Conservation (phyloP, 2,888 invertebrate species). For the Hydraecia micacea region DNA sequence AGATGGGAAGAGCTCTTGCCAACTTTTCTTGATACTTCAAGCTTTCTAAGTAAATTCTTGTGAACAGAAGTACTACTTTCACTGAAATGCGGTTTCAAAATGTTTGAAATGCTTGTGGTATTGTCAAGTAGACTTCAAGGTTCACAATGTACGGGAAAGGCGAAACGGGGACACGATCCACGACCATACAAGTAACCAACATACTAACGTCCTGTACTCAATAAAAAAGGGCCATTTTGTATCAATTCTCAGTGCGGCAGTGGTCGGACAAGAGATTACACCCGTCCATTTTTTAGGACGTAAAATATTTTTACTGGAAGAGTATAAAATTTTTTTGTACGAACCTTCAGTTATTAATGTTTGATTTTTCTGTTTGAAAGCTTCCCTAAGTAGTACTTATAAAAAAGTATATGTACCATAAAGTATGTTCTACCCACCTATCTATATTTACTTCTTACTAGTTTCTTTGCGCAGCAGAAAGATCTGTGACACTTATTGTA, state of each 20-base stretch:
- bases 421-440: neutral
- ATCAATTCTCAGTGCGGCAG: neutral
- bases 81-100: neutral
- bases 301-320: neutral
- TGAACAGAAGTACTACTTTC: constrained; percentile 1
- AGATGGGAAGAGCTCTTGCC: neutral
- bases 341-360: neutral
- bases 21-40: constrained; percentile 17
- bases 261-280: neutral
- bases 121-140: neutral
- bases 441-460: neutral
- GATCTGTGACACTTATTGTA: neutral
- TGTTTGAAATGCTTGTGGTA: neutral
- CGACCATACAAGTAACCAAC: no score
- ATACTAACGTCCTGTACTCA: neutral
- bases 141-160: neutral
- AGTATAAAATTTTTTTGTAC: no score
- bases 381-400: no score
- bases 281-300: neutral
- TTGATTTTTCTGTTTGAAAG: no score
- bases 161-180: neutral
- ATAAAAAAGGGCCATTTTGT: neutral
- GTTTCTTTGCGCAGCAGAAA: neutral
- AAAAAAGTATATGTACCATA: neutral
- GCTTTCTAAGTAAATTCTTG: constrained; percentile 3